Conservation (phyloP, 2,888 invertebrate genomes). For the Standfussiana lucernea region DNA sequence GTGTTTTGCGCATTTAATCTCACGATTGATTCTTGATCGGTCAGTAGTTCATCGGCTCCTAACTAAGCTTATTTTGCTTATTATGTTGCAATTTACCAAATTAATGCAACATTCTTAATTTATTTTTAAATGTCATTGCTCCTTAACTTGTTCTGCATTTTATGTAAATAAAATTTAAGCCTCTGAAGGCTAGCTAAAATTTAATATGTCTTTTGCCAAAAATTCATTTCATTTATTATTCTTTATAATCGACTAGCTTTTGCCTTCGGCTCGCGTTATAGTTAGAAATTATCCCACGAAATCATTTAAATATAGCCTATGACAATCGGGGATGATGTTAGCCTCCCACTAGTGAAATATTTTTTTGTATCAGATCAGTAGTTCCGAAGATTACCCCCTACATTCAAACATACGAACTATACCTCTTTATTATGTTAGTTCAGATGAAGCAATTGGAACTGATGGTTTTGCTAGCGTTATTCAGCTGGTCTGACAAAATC, state of each 20-base stretch:
- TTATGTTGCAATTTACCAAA: constrained; percentile 2
- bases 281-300: not conserved
- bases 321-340: not conserved
- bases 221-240: not conserved
- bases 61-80: constrained; percentile 10
- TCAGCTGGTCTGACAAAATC: constrained; percentile 11
- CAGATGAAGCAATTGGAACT: not conserved
- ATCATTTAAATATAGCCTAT: not conserved
- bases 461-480: not conserved
- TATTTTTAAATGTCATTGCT: constrained; percentile 20
- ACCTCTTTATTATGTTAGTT: not conserved
- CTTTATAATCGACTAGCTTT: not conserved
- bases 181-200: constrained; percentile 18
- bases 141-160: not conserved
- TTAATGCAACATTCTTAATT: not conserved
- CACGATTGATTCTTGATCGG: constrained; percentile 4
- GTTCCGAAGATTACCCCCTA: not conserved
- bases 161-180: not conserved
- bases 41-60: not conserved
- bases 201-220: not conserved
- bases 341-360: not conserved
- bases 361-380: not conserved
- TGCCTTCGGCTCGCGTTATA: not conserved
- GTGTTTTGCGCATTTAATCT: constrained; percentile 26
- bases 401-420: not conserved